phyloP scores from a whole-genome alignment of 2,888 invertebrate species.

The Marronus borbonicus region DNA sequence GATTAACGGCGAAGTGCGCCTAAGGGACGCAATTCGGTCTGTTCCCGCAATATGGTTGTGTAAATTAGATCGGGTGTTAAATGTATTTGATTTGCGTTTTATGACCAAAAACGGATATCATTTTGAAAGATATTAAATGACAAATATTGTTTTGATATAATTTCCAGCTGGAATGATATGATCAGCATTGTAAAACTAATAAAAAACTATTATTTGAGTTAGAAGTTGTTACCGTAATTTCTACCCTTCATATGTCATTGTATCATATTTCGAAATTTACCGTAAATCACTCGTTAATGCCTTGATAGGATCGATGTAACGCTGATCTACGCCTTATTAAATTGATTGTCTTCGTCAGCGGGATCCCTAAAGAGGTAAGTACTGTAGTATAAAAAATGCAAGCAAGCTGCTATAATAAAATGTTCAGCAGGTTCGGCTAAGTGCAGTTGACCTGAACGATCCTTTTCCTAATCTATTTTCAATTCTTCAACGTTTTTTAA shows the following conservation, averaged over 20 bases:
- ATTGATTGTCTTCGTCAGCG: too few species aligned
- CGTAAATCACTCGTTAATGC: too few species aligned
- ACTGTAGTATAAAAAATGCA: too few species aligned
- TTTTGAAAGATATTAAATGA: not conserved
- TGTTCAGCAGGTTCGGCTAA: too few species aligned
- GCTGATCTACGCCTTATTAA: too few species aligned
- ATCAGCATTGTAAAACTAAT: not conserved
- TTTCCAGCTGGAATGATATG: not conserved
- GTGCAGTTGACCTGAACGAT: too few species aligned
- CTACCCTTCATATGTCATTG: not conserved
- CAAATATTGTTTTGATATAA: not conserved
- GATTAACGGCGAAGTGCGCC: slow-evolving; percentile 4
- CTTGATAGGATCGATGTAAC: too few species aligned
- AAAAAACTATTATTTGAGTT: too few species aligned
- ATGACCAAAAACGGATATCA: not conserved
- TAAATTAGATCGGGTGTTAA: not conserved
- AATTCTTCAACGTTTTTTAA: too few species aligned
- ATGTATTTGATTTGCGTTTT: slow-evolving; percentile 17
- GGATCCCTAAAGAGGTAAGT: too few species aligned
- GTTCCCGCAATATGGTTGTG: slow-evolving; percentile 15
- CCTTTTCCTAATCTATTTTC: too few species aligned
- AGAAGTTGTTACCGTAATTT: not conserved
- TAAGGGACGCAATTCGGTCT: not conserved
- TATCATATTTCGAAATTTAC: not conserved
- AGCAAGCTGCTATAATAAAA: too few species aligned